Conservation (phyloP, 2,888 invertebrate species). For the Chrysina gloriosa region DNA sequence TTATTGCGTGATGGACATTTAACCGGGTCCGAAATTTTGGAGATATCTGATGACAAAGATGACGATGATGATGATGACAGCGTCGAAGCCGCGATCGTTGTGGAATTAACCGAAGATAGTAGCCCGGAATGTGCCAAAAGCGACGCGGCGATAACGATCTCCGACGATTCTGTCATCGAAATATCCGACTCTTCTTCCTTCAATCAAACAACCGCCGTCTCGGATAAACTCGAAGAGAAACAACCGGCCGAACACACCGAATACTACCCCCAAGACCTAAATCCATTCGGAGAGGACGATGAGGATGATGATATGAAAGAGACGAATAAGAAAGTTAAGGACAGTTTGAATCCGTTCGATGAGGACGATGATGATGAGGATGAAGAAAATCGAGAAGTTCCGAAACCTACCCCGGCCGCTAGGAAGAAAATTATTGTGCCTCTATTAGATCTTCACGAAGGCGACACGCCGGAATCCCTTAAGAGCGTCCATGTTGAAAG, state of each 20-base stretch:
- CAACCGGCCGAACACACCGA: constrained; percentile 52
- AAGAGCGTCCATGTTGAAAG: neutral
- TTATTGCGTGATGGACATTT: constrained; percentile 33
- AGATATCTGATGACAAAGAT: constrained; percentile 11
- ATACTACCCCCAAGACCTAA: constrained; percentile 84
- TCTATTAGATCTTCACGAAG: constrained; percentile 31
- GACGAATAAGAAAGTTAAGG: constrained; percentile 1
- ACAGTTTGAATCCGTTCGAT: constrained; percentile 40
- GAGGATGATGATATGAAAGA: constrained; percentile 36
- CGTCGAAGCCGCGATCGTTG: neutral
- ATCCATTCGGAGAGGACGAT: constrained; percentile 82
- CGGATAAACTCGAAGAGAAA: constrained; percentile 42
- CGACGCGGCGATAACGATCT: constrained; percentile 13
- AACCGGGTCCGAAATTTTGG: neutral
- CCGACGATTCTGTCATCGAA: constrained; percentile 28
- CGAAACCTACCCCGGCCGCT: constrained; percentile 42
- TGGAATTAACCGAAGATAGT: constrained; percentile 15
- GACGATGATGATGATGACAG: constrained; percentile 16
- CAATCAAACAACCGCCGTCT: constrained; percentile 12
- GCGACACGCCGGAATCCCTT: constrained; percentile 33
- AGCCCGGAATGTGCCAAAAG: neutral
- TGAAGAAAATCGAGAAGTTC: constrained; percentile 51
- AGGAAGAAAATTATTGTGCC: constrained; percentile 47
- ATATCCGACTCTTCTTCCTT: constrained; percentile 38
- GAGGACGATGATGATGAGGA: constrained; percentile 56